Base-by-base conservation (phyloP, 2,888 invertebrate genomes). In the Hanleya hanleyi region DNA sequence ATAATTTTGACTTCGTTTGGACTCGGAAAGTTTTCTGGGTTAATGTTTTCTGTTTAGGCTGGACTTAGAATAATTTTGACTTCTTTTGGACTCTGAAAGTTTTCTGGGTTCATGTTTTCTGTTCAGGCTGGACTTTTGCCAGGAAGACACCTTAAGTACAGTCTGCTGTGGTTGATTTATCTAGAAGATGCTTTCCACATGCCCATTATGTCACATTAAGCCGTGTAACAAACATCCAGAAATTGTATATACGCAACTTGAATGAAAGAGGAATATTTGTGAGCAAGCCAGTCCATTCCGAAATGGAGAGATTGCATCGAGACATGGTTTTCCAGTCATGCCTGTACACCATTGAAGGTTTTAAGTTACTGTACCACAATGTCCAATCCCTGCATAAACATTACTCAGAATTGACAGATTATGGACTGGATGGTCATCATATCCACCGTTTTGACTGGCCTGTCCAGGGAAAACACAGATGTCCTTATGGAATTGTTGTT, bases 121-220 rank as follows among this genome's bases (percentile, higher is more conserved):
- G n/a, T n/a, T n/a, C n/a, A n/a, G n/a, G n/a, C n/a, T n/a, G n/a
- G n/a, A n/a, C n/a, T n/a, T n/a, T n/a, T 67, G 70, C 57, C 77
- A 77, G 62, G 77, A 75, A 47, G 38, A 62, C 32, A 77, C 74
- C 18, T 33, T 77, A 66, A n/a, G n/a, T n/a, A n/a, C 32, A 71
- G 2, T n/a, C 37, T 5, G 72, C 51, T 26, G 77, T 75, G 22
- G 68, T 75, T 0, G 72, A 77, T 61, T 38, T 77, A 12, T 12
- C 6, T 22, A 50, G 67, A 49, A 33, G 61, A 57, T 7, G 32
- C 50, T 38, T 57, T 12, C 18, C 50, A 4, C 77, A 77, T 51
- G 5, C 49, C n/a, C 77, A 75, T 67, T 75, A 77, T 75, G 74
- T 74, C 6, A 72, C 67, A 18, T 57, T 77, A 15, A 71, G 74